Conservation (phyloP, 2,797 vertebrate genomes). For the Phalanger gymnotis region DNA sequence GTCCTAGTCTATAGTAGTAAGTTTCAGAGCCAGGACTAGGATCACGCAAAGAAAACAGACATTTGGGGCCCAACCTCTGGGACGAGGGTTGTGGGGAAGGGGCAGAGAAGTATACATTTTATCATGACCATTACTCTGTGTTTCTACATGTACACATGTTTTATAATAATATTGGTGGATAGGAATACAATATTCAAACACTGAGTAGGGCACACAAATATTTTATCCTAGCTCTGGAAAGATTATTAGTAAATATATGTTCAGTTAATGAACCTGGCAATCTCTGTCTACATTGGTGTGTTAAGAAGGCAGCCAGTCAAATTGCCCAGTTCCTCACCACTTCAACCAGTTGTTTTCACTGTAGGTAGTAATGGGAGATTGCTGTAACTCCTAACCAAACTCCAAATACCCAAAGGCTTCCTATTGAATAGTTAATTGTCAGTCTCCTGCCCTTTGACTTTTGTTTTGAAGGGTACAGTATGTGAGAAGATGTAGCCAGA, state of each 20-base stretch:
- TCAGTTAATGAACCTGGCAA: background rate
- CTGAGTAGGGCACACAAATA: background rate
- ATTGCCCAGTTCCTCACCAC: background rate
- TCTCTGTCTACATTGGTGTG: background rate
- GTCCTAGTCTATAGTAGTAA: background rate
- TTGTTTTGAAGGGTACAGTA: background rate
- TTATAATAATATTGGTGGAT: background rate
- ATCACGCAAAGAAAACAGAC: background rate
- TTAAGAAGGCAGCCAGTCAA: background rate
- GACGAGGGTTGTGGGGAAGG: background rate
- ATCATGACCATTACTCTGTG: background rate
- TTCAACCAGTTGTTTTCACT: background rate
- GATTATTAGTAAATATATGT: background rate
- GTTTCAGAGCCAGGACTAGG: background rate
- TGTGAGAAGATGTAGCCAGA: background rate
- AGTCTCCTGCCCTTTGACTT: background rate
- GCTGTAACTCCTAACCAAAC: background rate
- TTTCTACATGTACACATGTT: background rate
- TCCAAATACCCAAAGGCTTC: background rate
- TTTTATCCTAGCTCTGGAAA: background rate
- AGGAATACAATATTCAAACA: background rate
- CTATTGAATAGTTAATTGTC: background rate
- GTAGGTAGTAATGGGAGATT: background rate
- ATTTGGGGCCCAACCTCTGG: background rate
- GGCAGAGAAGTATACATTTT: background rate